phyloP scores from a whole-genome alignment of 37 sponge, comb jelly and placozoan genomes.

The Chondrosia reniformis region DNA sequence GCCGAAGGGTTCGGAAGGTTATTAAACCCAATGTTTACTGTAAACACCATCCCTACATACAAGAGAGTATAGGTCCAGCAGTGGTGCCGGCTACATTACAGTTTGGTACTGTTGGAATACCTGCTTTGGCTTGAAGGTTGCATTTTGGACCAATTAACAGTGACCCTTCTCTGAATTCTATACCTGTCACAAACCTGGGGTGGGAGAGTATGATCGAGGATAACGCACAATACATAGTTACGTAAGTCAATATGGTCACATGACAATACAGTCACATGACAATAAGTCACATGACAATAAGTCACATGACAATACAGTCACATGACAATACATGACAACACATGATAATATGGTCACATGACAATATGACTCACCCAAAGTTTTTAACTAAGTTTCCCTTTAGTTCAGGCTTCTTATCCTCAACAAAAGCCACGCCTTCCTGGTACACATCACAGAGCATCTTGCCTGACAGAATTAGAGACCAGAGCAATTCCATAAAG shows the following conservation, averaged over 20 bases:
- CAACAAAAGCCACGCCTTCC: conserved; percentile 43
- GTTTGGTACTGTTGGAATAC: background rate
- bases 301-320: no score
- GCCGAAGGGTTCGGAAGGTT: conserved; percentile 46
- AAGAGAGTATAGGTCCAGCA: background rate
- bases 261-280: no score
- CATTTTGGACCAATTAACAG: conserved; percentile 79
- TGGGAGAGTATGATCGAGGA: background rate
- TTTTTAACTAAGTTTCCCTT: conserved; percentile 64
- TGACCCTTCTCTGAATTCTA: conserved; percentile 87
- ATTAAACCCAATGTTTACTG: conserved; percentile 69
- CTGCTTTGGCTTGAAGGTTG: conserved; percentile 43
- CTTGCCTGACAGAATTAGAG: conserved; percentile 22
- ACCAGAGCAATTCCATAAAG: background rate
- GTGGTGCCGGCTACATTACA: background rate
- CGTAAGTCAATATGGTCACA: no score
- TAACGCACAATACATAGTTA: no score
- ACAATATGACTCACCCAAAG: conserved; percentile 57
- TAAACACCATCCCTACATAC: conserved; percentile 71
- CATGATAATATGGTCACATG: background rate
- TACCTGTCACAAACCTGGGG: conserved; percentile 82
- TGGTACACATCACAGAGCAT: conserved; percentile 75
- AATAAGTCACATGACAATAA: no score
- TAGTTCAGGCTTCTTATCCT: conserved; percentile 56
- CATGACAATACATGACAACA: background rate